These are phyloP conservation scores for Brachymystax lenok DNA, from an alignment of 2,797 vertebrate species.

Conservation along the genomic window DNA sequence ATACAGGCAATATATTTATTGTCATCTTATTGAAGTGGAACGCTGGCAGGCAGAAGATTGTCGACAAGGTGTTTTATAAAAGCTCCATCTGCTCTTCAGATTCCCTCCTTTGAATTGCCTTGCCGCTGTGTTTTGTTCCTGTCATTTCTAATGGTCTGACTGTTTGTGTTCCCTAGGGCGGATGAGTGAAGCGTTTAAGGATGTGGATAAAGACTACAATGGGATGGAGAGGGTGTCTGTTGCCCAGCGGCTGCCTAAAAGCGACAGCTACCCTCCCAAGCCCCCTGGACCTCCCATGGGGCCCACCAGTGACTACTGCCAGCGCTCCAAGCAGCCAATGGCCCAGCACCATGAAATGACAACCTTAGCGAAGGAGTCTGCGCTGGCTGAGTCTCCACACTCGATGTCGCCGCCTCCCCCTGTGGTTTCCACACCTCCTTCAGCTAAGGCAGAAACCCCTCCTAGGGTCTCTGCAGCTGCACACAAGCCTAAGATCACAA, in stretches of 20 bases:
- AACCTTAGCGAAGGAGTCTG: slow-evolving; percentile 51
- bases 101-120: slow-evolving; percentile 4
- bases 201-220: slow-evolving; percentile 65
- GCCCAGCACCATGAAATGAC: slow-evolving; percentile 56
- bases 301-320: slow-evolving; percentile 56
- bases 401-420: slow-evolving; percentile 37
- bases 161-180: slow-evolving; percentile 51
- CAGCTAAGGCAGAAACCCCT: slow-evolving; percentile 43
- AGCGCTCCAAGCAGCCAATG: slow-evolving; percentile 56
- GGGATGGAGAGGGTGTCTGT: slow-evolving; percentile 61
- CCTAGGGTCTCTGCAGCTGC: slow-evolving; percentile 40
- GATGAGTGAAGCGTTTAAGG: slow-evolving; percentile 63
- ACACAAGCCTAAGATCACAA: no score
- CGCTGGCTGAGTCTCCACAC: slow-evolving; percentile 44
- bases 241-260: slow-evolving; percentile 54
- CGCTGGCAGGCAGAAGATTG: background rate
- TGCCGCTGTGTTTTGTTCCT: background rate
- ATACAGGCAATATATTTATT: background rate
- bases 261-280: slow-evolving; percentile 60
- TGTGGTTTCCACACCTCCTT: slow-evolving; percentile 37
- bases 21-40: background rate
- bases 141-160: background rate
- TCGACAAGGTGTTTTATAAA: background rate
- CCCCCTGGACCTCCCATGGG: slow-evolving; percentile 45
- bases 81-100: background rate